These are phyloP conservation scores for Tolypeutes matacus DNA, from an alignment of 2,797 vertebrate species.

Conservation along the genomic window DNA sequence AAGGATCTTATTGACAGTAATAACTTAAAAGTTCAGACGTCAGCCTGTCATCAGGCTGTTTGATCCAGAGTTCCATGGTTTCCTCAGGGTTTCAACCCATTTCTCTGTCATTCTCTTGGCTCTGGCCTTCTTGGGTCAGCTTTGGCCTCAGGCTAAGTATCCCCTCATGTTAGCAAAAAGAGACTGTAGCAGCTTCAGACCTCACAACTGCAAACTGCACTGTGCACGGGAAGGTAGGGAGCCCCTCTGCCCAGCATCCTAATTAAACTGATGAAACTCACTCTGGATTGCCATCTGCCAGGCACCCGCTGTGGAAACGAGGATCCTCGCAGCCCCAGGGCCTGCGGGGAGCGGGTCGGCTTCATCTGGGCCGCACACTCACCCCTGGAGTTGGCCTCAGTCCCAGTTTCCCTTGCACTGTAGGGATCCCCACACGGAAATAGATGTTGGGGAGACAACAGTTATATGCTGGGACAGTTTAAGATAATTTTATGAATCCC, in stretches of 20 bases:
- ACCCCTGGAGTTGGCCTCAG: neutral
- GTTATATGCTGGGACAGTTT: no score
- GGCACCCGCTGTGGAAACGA: neutral
- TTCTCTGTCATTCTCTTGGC: neutral
- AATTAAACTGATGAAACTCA: neutral
- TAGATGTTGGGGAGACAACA: no score
- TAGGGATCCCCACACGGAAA: no score
- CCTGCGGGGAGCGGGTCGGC: no score
- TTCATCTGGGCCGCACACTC: neutral
- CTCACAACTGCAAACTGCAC: neutral
- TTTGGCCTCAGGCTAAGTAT: neutral
- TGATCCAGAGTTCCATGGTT: neutral
- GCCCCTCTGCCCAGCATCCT: neutral
- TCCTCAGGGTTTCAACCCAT: neutral
- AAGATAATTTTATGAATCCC: no score
- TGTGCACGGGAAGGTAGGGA: neutral
- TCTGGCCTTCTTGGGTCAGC: neutral
- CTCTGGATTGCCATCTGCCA: neutral
- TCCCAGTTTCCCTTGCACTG: no score
- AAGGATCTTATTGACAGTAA: neutral
- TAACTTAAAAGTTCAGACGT: neutral
- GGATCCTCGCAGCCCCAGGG: no score
- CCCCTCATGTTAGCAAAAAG: neutral
- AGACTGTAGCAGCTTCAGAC: neutral
- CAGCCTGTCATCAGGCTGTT: neutral